These are phyloP conservation scores for Sylvietta virens DNA, from an alignment of 2,113 vertebrate genomes.

Conservation along the genomic window DNA sequence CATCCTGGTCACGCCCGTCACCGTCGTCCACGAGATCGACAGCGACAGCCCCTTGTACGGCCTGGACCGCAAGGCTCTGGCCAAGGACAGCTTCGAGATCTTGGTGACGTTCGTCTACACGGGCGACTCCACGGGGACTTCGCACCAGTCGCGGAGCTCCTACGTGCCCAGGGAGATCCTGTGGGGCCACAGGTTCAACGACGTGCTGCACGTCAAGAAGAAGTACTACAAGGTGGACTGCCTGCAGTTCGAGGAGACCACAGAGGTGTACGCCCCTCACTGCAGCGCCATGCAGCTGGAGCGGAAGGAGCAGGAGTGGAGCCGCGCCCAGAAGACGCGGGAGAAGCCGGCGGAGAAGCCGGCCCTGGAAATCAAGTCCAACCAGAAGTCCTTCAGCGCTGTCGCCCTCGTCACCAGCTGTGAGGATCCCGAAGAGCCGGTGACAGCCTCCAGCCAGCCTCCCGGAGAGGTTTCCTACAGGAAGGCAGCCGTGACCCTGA, in stretches of 20 bases:
- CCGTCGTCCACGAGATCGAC: conserved; percentile 83
- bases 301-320: conserved; percentile 72
- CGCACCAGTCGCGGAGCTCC: conserved; percentile 91
- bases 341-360: neutral
- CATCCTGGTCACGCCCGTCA: conserved; percentile 84
- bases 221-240: conserved; percentile 89
- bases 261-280: conserved; percentile 81
- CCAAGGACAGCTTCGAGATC: conserved; percentile 87
- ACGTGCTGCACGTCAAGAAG: conserved; percentile 82
- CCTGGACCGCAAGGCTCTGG: conserved; percentile 79
- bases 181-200: conserved; percentile 92
- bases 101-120: conserved; percentile 93
- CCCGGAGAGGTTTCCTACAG: conserved; percentile 43
- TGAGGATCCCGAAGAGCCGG: conserved; percentile 45
- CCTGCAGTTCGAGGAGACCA: conserved; percentile 87
- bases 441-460: neutral
- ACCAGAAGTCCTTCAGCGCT: conserved; percentile 49
- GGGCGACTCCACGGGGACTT: conserved; percentile 87
- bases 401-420: conserved; percentile 65
- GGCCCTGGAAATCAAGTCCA: neutral
- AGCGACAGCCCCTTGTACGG: conserved; percentile 84
- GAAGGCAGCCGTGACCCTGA: conserved; percentile 69
- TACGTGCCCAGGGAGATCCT: conserved; percentile 87
- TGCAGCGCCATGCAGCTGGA: conserved; percentile 84
- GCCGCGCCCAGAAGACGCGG: neutral